phyloP scores from a whole-genome alignment of 64 coral and sea anemone species.

The Stichodactyla mertensii region DNA sequence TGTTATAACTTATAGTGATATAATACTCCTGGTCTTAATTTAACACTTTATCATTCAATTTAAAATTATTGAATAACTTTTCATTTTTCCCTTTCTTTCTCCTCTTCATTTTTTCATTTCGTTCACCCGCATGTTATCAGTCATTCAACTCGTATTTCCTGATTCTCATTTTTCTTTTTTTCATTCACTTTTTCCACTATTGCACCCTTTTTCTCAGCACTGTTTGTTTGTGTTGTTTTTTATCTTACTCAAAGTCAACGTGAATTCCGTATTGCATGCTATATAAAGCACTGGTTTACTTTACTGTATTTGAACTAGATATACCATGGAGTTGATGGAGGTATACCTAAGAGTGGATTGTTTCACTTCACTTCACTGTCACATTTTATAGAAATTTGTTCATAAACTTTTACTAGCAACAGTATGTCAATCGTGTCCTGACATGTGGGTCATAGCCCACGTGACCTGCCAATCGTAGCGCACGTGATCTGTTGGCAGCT shows the following conservation, averaged over 20 bases:
- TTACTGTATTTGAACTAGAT: not conserved
- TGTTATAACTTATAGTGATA: not conserved
- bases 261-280: not conserved
- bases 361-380: not conserved
- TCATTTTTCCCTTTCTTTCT: not conserved
- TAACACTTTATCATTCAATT: not conserved
- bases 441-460: not conserved
- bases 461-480: not conserved
- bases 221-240: not conserved
- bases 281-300: not conserved
- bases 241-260: not conserved
- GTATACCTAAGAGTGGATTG: not conserved
- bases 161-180: not conserved
- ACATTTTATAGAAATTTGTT: not conserved
- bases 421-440: not conserved
- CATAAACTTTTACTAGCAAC: not conserved
- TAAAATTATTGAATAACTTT: not conserved
- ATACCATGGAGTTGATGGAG: not conserved
- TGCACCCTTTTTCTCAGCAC: not conserved
- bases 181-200: not conserved
- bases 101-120: not conserved
- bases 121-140: not conserved
- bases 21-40: not conserved
- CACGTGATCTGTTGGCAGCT: not conserved
- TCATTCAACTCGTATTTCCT: not conserved